phyloP scores from a whole-genome alignment of 1,140 invertebrate genomes.

The Drosophila murphyi region DNA sequence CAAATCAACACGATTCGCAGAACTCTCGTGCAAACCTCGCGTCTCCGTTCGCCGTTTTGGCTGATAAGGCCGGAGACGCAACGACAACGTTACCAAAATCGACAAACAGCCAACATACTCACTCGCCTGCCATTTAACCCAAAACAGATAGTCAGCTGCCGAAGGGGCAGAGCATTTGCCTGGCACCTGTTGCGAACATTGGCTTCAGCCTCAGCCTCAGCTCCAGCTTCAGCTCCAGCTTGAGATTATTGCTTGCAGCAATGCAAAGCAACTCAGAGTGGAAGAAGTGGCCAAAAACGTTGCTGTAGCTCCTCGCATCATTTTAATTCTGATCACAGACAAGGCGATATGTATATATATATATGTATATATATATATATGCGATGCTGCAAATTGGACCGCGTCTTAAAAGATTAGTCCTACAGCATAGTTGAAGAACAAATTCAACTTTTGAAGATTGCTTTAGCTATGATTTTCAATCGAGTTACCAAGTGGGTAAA shows the following conservation, averaged over 20 bases:
- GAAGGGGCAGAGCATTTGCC: not conserved
- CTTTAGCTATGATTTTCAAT: too few relatives aligned
- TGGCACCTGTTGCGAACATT: conserved; percentile 2
- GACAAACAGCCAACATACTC: conserved; percentile 19
- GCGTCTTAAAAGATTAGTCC: too few relatives aligned
- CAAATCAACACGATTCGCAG: conserved; percentile 83
- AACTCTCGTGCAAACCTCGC: conserved; percentile 50
- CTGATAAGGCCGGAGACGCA: conserved; percentile 55
- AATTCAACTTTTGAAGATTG: too few relatives aligned
- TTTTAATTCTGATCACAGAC: not conserved
- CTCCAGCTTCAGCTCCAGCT: not conserved
- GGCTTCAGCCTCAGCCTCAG: not conserved
- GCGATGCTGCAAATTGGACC: too few relatives aligned
- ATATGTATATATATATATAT: too few relatives aligned
- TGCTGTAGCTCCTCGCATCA: not conserved
- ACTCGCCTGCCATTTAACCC: not conserved
- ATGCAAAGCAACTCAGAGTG: not conserved
- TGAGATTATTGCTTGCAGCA: not conserved
- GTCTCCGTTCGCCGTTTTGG: not conserved
- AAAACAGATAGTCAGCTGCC: not conserved
- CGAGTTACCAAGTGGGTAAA: too few relatives aligned
- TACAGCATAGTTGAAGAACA: too few relatives aligned
- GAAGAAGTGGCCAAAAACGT: not conserved
- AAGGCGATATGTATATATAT: too few relatives aligned
- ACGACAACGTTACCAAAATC: conserved; percentile 22